A percentile compares a stretch with the other conserved stretches of the same genome.
Evolutionary conservation across 2,797 vertebrate species (phyloP).

Genomic region (Pristis pectinata): DNA sequence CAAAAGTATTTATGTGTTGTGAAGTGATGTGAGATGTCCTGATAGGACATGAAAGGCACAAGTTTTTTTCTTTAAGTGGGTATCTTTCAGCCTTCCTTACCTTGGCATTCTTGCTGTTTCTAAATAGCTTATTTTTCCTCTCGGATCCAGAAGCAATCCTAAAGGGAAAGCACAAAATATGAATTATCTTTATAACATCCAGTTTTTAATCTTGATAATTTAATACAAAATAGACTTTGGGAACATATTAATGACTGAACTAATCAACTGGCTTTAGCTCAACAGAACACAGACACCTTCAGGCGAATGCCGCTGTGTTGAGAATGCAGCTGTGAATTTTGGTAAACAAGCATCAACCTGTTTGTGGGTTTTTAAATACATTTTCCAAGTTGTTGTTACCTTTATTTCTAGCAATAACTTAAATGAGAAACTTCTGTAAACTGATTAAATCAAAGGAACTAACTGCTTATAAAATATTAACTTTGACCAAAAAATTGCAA

Average conservation of each 20-base stretch:
- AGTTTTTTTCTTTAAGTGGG: neutral
- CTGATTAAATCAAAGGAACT: neutral
- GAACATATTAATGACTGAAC: neutral
- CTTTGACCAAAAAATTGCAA: neutral
- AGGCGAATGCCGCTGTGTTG: neutral
- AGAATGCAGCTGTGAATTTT: neutral
- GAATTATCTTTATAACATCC: neutral
- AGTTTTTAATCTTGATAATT: neutral
- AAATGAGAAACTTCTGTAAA: neutral
- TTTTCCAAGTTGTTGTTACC: slow-evolving; percentile 31
- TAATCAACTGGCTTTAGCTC: neutral
- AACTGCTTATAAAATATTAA: neutral
- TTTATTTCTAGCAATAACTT: slow-evolving; percentile 11
- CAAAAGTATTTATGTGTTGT: neutral
- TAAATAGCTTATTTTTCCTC: neutral
- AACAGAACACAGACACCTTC: slow-evolving; percentile 10
- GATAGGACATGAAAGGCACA: neutral
- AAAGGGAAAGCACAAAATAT: too few relatives aligned
- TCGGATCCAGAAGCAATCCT: neutral
- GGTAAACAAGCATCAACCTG: slow-evolving; percentile 12
- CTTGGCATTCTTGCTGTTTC: neutral
- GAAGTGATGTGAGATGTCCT: neutral
- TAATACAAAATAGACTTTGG: neutral
- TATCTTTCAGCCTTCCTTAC: neutral
- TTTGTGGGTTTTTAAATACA: neutral